Conservation (phyloP, 2,888 invertebrate genomes). For the Iphiclides podalirius region DNA sequence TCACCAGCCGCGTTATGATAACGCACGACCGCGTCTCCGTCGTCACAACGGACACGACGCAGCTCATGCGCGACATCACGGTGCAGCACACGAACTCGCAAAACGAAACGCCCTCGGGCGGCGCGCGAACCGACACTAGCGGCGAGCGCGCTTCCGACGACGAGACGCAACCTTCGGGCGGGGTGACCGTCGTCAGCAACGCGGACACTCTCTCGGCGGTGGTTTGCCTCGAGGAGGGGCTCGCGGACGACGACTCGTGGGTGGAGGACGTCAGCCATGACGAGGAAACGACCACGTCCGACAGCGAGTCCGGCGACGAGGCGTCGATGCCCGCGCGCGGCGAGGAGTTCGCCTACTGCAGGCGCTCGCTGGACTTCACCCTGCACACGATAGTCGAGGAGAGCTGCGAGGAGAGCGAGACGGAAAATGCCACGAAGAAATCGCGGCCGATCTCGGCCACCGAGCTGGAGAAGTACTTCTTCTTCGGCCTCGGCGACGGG, state of each 20-base stretch:
- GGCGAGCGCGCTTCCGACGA: slow-evolving; percentile 69
- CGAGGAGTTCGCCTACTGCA: slow-evolving; percentile 90
- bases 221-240: slow-evolving; percentile 89
- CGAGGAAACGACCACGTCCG: slow-evolving; percentile 84
- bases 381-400: slow-evolving; percentile 96
- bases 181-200: slow-evolving; percentile 85
- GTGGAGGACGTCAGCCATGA: slow-evolving; percentile 92
- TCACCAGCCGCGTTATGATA: slow-evolving; percentile 94
- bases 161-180: slow-evolving; percentile 73
- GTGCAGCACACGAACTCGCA: slow-evolving; percentile 84
- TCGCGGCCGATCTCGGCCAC: slow-evolving; percentile 87
- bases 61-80: slow-evolving; percentile 83
- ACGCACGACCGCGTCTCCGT: slow-evolving; percentile 90
- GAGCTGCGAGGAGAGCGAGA: slow-evolving; percentile 95
- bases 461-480: slow-evolving; percentile 94
- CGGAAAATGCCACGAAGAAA: slow-evolving; percentile 83
- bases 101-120: slow-evolving; percentile 59
- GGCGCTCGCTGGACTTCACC: slow-evolving; percentile 92
- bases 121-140: slow-evolving; percentile 51
- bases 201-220: slow-evolving; percentile 85
- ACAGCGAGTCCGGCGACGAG: slow-evolving; percentile 85
- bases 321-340: slow-evolving; percentile 86
- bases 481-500: slow-evolving; percentile 90
- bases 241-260: slow-evolving; percentile 95
- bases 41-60: slow-evolving; percentile 87